Evolutionary conservation across 2,797 vertebrate genomes (phyloP), one percentile per base, ranked within the genome.

Genomic region (Megaceryle alcyon): DNA sequence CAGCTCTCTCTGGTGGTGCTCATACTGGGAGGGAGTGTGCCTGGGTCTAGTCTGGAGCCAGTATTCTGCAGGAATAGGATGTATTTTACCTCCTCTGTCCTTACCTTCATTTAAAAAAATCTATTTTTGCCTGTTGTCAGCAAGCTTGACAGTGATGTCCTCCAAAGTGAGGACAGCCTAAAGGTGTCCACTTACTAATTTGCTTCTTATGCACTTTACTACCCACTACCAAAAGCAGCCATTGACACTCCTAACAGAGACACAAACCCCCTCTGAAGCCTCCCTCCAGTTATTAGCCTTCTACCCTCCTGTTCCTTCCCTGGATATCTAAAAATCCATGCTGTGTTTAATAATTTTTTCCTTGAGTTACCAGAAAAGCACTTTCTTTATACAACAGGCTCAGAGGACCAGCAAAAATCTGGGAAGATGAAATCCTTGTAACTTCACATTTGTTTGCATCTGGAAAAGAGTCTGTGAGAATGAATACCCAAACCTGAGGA

Each of bases 401-500:
- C 56, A 88, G 22, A 20, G 35, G 33, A 81, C 26, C 19, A 60
- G 54, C 41, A 93, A 88, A 86, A 88, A 31, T 41, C 14, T 43
- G 57, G 43, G 35, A 95, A 95, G n/a, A 88, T 69, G 0, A 93
- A 94, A 79, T 65, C 54, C 69, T 68, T 86, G n/a, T 78, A 92
- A 61, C 16, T 66, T 94, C 19, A 44, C 41, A 59, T 51, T 79
- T 86, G 26, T 76, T 88, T 84, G 82, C 23, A 31, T 86, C 85
- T 86, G 43, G 49, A 86, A 82, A 82, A 86, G 70, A 79, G 6
- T 54, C 68, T 76, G 18, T 61, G 63, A 84, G 63, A 86, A 88
- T 48, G 53, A 87, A 75, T 70, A 72, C 14, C 4, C 57, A 86
- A 81, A 91, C 33, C 31, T 66, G 46, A 93, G 43, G 46, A 88